phyloP scores from a whole-genome alignment of 2,888 invertebrate species.

The Sinohyriopsis cumingii region DNA sequence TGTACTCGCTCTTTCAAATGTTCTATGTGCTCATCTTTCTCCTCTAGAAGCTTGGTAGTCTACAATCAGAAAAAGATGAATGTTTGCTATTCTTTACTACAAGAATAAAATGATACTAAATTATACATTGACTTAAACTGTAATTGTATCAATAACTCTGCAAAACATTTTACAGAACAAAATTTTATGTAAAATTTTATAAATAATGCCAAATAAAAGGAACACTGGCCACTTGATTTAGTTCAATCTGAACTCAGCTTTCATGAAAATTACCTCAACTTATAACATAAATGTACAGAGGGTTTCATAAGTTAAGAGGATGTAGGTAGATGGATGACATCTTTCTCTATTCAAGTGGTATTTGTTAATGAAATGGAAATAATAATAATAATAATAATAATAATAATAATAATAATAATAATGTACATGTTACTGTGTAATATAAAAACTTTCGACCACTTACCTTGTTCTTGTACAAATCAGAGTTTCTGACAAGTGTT shows the following conservation, averaged over 20 bases:
- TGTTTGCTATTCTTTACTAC: no score
- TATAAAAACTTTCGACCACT: background rate
- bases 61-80: slow-evolving; percentile 21
- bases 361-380: no score
- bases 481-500: slow-evolving; percentile 80
- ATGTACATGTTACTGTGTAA: background rate
- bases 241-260: no score
- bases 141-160: background rate
- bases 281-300: no score
- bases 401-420: background rate
- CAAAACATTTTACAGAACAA: no score
- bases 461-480: slow-evolving; percentile 70
- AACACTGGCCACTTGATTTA: no score
- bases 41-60: slow-evolving; percentile 55
- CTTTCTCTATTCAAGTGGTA: no score
- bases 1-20: slow-evolving; percentile 80
- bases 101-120: background rate
- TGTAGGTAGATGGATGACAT: no score
- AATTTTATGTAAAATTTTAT: no score
- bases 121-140: background rate
- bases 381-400: background rate
- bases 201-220: no score
- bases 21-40: slow-evolving; percentile 76
- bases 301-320: no score
- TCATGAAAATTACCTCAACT: no score